These are phyloP conservation scores for Penaeus monodon DNA, from an alignment of 2,888 invertebrate species.

Conservation along the genomic window DNA sequence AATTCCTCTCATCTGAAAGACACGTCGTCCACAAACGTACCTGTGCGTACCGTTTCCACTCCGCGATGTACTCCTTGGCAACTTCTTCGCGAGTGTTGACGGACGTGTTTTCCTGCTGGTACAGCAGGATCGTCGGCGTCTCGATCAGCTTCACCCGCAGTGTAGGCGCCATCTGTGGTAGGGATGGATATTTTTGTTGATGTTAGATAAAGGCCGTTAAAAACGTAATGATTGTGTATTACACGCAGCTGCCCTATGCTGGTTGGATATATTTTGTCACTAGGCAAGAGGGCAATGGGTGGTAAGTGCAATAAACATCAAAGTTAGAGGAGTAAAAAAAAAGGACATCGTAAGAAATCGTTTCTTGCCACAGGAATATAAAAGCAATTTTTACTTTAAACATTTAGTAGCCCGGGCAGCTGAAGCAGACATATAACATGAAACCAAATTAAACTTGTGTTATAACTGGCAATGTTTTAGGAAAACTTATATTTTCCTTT, in stretches of 20 bases:
- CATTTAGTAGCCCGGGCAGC: background rate
- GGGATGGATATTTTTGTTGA: background rate
- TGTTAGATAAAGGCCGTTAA: background rate
- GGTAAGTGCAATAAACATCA: no score
- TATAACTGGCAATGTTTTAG: no score
- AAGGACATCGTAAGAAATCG: no score
- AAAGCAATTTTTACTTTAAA: background rate
- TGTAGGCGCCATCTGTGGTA: constrained; percentile 9
- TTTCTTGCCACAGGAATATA: no score
- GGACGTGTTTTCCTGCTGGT: constrained; percentile 58
- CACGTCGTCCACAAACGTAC: background rate
- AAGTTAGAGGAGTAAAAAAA: no score
- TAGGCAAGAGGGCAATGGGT: no score
- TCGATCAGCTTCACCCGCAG: constrained; percentile 48
- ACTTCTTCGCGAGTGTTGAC: constrained; percentile 18
- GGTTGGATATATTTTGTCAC: no score
- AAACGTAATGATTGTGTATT: background rate
- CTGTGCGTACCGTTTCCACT: constrained; percentile 52
- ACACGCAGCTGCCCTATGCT: background rate
- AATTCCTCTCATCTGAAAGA: no score
- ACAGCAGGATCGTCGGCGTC: constrained; percentile 50
- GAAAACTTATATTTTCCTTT: no score
- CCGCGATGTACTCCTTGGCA: constrained; percentile 22
- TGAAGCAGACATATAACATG: background rate
- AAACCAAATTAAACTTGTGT: background rate